phyloP scores from a whole-genome alignment of 2,113 vertebrate genomes.

The Nothobranchius furzeri region DNA sequence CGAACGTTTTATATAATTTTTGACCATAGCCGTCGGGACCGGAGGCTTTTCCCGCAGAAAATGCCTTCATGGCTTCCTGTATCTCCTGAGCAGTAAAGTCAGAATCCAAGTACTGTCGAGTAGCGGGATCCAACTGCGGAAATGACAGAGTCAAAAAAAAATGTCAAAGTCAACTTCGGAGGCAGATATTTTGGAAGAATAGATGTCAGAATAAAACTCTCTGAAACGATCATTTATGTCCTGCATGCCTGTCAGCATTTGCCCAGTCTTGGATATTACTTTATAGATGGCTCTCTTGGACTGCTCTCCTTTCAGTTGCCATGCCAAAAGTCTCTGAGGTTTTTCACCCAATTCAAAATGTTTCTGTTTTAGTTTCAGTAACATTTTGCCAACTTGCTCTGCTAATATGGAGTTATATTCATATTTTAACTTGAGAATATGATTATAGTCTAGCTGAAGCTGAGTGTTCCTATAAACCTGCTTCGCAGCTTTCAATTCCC shows the following conservation, averaged over 20 bases:
- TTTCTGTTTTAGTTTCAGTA: background rate
- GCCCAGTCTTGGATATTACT: background rate
- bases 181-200: background rate
- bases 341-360: too few species aligned
- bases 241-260: background rate
- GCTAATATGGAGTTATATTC: background rate
- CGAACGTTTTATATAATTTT: background rate
- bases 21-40: background rate
- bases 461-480: too few species aligned
- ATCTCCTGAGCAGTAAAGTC: background rate
- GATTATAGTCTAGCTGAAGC: background rate
- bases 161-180: background rate
- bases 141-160: background rate
- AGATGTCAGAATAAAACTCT: background rate
- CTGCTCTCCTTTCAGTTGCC: background rate
- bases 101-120: background rate
- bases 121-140: too few species aligned
- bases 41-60: background rate
- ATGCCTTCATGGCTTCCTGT: background rate
- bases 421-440: background rate
- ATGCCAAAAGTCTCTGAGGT: too few species aligned
- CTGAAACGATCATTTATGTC: background rate
- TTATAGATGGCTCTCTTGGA: background rate
- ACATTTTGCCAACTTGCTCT: background rate
- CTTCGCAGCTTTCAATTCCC: too few species aligned